These are phyloP conservation scores for Penaeus indicus DNA, from an alignment of 1,140 invertebrate species.

Conservation along the genomic window DNA sequence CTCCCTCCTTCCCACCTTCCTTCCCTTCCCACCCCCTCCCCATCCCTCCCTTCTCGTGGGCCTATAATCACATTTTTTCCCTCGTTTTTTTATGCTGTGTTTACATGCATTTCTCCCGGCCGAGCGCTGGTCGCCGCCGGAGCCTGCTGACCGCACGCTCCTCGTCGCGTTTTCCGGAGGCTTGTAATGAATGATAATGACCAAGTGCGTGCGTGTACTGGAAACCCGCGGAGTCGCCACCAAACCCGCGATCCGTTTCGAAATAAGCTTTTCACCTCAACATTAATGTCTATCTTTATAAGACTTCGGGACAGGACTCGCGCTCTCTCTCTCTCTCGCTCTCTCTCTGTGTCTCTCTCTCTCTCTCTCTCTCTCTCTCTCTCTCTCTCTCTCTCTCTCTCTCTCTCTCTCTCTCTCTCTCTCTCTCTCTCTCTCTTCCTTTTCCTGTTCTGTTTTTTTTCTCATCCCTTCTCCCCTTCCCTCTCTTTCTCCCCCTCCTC, in stretches of 20 bases:
- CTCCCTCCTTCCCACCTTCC: neutral
- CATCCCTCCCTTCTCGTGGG: neutral
- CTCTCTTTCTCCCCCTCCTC: neutral
- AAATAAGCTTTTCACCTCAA: too few species aligned
- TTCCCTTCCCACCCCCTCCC: neutral
- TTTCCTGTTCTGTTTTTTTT: neutral
- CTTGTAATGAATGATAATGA: too few species aligned
- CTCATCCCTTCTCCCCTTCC: neutral
- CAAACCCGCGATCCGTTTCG: too few species aligned
- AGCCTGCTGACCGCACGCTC: neutral
- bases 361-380: slow-evolving; percentile 30
- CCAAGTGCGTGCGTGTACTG: too few species aligned
- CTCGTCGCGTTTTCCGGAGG: too few species aligned
- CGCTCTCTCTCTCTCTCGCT: neutral
- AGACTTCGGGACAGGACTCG: too few species aligned
- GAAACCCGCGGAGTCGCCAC: too few species aligned
- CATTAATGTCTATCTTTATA: too few species aligned
- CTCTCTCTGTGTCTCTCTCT: neutral
- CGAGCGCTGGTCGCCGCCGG: slow-evolving; percentile 13
- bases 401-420: neutral
- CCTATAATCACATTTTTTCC: neutral
- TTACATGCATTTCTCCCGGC: neutral
- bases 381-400: neutral
- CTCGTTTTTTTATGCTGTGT: neutral
- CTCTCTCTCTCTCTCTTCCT: too few species aligned